These are phyloP conservation scores for Tipula confusa DNA, from an alignment of 2,888 invertebrate species.

Conservation along the genomic window DNA sequence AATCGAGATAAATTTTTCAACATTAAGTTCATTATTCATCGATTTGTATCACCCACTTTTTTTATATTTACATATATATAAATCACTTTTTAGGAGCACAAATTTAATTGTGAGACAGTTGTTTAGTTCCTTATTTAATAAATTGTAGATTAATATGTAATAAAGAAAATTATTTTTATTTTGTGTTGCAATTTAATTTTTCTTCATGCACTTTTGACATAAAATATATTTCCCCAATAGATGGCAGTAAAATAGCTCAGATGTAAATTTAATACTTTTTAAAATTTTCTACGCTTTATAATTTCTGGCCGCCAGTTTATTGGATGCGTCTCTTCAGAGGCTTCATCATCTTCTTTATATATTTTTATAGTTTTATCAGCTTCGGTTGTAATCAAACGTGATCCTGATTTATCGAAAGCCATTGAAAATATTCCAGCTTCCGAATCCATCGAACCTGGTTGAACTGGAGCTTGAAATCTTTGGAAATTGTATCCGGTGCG, in stretches of 20 bases:
- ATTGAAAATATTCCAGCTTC: slow-evolving; percentile 97
- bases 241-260: not conserved
- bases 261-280: slow-evolving; percentile 69
- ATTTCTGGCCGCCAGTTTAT: slow-evolving; percentile 98
- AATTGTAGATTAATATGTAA: not conserved
- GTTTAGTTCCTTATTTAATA: not conserved
- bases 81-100: not conserved
- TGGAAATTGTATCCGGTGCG: slow-evolving; percentile 99
- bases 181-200: not conserved
- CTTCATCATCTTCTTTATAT: slow-evolving; percentile 94
- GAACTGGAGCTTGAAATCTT: slow-evolving; percentile 76
- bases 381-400: slow-evolving; percentile 91
- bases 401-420: slow-evolving; percentile 92
- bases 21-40: not conserved
- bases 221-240: not conserved
- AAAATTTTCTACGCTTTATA: slow-evolving; percentile 85
- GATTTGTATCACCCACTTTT: too few relatives aligned
- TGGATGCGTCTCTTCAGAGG: slow-evolving; percentile 94
- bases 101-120: not conserved
- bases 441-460: slow-evolving; percentile 99
- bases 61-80: too few relatives aligned
- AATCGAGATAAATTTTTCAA: slow-evolving; percentile 43
- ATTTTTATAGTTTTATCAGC: slow-evolving; percentile 99
- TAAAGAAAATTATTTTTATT: not conserved
- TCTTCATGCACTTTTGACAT: not conserved